Base-by-base conservation (phyloP, 2,113 vertebrate genomes). In the Cyanoramphus novaezelandiae region DNA sequence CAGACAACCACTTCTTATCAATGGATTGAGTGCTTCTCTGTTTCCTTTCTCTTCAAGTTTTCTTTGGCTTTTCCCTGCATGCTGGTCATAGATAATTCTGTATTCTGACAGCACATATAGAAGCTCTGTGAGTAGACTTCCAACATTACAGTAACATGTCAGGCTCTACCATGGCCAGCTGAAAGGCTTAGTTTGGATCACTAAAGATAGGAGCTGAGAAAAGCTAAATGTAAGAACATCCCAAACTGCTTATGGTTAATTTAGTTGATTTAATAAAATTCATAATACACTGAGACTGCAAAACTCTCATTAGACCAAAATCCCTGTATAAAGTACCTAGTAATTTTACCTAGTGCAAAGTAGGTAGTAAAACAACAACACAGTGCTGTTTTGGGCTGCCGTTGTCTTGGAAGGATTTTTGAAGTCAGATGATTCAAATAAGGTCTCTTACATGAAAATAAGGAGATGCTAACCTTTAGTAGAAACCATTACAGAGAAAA, bases 131-230 rank as follows among this genome's bases (percentile, higher is more conserved):
- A 12, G 69, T 15, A 29, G 35, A 44, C 64, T 78, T 78, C 13
- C 49, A 39, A 4, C 7, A 8, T 21, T 46, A 27, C 29, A 55
- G 49, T 27, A 68, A n/a, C 0, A 1, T 23, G 6, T 41, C 72
- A 81, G 11, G 35, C 49, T 71, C 35, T 37, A 64, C 13, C 72
- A 41, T 1, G 2, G 43, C 16, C 24, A 9, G 1, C 20, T 57
- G 49, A 44, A 78, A 27, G 46, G 7, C 8, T 62, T 62, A 10
- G 8, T 75, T 57, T n/a, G 68, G 17, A 7, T 59, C 50, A 43
- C 46, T 37, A 59, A 76, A 60, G n/a, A 23, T 20, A 64, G 62
- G 18, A 57, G 6, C 35, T 77, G 59, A 68, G 60, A 72, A 90
- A 72, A 43, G 19, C 43, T 78, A 23, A 69, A 50, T 19, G 11